Evolutionary conservation across 2,888 invertebrate genomes (phyloP).

Genomic region (Campopleginae sp.): DNA sequence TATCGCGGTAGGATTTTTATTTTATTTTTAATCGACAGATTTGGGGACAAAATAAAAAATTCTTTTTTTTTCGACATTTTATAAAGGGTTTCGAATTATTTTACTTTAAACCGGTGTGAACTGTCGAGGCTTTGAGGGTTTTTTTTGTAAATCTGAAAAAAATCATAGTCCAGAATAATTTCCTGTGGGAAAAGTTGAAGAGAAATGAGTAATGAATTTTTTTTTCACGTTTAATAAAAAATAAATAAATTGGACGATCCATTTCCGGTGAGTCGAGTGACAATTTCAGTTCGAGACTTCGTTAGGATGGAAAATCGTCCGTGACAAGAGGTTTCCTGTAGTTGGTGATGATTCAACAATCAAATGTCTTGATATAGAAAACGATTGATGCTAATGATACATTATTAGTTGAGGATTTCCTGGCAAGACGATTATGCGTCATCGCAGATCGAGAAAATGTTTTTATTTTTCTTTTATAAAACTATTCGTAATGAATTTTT

Average conservation of each 20-base stretch:
- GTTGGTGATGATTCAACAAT: slow-evolving; percentile 54
- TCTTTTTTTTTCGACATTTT: too few species aligned
- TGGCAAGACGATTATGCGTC: slow-evolving; percentile 28
- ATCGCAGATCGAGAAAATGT: slow-evolving; percentile 29
- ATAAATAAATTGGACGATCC: not conserved
- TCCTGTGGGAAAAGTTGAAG: not conserved
- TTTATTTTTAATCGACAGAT: not conserved
- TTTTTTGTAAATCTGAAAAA: not conserved
- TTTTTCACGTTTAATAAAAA: not conserved
- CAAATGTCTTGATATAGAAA: slow-evolving; percentile 8
- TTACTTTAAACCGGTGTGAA: too few species aligned
- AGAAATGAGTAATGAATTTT: not conserved
- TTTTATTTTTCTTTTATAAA: slow-evolving; percentile 28
- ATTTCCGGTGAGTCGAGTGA: not conserved
- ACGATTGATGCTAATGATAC: slow-evolving; percentile 49
- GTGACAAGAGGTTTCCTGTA: slow-evolving; percentile 39
- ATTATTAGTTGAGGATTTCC: slow-evolving; percentile 25
- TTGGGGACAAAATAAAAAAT: too few species aligned
- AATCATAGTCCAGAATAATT: not conserved
- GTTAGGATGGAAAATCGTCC: not conserved
- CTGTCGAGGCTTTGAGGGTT: too few species aligned
- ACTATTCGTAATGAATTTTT: slow-evolving; percentile 69
- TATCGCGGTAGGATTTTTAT: not conserved
- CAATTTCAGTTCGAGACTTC: not conserved
- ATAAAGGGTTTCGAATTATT: too few species aligned